Evolutionary conservation across 1,140 invertebrate species (phyloP), one percentile per base, ranked within the genome.

Genomic region (Caenorhabditis tropicalis): DNA sequence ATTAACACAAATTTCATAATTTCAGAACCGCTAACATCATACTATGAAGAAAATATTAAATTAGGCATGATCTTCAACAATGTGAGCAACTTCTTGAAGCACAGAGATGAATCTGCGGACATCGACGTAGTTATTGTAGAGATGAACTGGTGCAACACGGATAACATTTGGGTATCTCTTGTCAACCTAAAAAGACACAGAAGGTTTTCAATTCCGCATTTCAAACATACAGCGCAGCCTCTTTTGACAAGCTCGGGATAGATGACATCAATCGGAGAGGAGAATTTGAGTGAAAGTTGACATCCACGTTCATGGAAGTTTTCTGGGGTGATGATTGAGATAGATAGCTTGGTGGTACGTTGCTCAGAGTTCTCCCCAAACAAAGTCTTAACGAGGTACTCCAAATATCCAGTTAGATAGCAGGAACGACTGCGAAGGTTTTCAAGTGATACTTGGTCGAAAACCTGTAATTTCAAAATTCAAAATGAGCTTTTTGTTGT

Each of bases 111-210:
- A 92, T 74, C 88, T 85, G 31, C 90, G 88, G 19, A 93, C 92
- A 87, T 94, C 93, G 15, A 88, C 86, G 88, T 93, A 94, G 27
- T 92, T 92, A 87, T 93, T 94, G 91, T 94, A 94, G 9, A 94
- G 83, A 12, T 93, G 93, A 21, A 87, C 92, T 0, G 93, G 93
- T 1, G 93, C 90, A 0, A 93, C 88, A 81, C 93, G 88, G 82
- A 94, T 92, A 2, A 93, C 93, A 82, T 91, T 91, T 0, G 93
- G 93, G 31, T 91, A 90, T 43, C 93, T 88, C 48, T 93, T 91
- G 87, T 94, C 93, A 89, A 82, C 81, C 84, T 85, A 60, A 39
- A 84, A 80, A 39, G 7, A 10, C n/a, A 9, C 15, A 15, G 10
- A 10, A 27, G 7, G 7, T 56, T 19, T 27, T 56, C 5, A 27